phyloP scores from a whole-genome alignment of 2,113 vertebrate species.

The Microtus oregoni region DNA sequence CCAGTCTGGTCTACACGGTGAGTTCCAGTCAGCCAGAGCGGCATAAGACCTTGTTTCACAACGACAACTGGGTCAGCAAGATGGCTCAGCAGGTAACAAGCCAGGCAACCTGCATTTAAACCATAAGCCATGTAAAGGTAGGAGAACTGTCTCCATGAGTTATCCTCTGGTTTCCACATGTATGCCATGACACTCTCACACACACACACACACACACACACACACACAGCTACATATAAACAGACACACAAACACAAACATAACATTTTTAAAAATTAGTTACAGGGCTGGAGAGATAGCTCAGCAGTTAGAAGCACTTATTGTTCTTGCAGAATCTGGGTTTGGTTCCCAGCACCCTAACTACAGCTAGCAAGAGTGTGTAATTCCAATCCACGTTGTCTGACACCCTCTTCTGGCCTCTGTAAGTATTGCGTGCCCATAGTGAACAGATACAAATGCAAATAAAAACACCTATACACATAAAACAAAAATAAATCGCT shows the following conservation, averaged over 20 bases:
- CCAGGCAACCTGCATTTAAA: not conserved
- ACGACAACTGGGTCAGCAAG: not conserved
- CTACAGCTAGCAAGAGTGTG: not conserved
- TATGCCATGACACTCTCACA: not conserved
- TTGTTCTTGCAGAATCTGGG: not conserved
- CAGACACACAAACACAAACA: not conserved
- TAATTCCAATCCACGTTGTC: not conserved
- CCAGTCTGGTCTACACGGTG: not conserved
- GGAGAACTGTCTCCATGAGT: not conserved
- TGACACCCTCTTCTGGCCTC: not conserved
- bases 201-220: too few relatives aligned
- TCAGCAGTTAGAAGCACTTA: not conserved
- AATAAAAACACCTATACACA: not conserved
- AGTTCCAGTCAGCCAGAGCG: not conserved
- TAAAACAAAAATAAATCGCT: not conserved
- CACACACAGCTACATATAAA: not conserved
- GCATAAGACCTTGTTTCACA: not conserved
- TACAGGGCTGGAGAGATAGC: not conserved
- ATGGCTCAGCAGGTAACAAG: not conserved
- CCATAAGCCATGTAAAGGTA: not conserved
- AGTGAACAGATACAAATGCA: not conserved
- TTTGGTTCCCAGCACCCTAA: not conserved
- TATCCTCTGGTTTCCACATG: not conserved
- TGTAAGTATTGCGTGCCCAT: not conserved
- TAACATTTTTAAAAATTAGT: not conserved